phyloP scores from a whole-genome alignment of 2,113 vertebrate genomes.

The Hemiprocne comata region DNA sequence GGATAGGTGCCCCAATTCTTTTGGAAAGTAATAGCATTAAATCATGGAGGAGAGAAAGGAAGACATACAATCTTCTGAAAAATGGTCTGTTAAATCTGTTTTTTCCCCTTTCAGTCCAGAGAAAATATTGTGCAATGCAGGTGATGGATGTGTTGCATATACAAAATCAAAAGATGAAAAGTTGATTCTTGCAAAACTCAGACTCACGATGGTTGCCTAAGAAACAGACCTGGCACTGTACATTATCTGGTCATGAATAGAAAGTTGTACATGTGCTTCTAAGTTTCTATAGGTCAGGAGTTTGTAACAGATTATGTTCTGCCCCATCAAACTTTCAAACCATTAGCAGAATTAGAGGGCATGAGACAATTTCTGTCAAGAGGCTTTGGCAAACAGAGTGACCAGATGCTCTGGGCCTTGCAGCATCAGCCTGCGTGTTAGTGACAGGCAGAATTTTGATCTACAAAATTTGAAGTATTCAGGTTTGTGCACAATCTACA shows the following conservation, averaged over 20 bases:
- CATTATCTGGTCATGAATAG: neutral
- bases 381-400: neutral
- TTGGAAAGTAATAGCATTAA: neutral
- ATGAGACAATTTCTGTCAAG: neutral
- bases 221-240: neutral
- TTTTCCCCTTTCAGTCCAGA: neutral
- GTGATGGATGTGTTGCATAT: neutral
- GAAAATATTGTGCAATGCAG: neutral
- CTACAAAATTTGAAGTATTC: neutral
- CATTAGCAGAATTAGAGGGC: accelerated
- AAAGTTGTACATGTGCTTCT: neutral
- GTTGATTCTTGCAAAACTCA: neutral
- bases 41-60: neutral
- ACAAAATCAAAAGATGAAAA: neutral
- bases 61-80: neutral
- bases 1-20: neutral
- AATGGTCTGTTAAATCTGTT: neutral
- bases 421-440: neutral
- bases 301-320: neutral
- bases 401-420: neutral
- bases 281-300: neutral
- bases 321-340: neutral
- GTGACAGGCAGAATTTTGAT: neutral
- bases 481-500: accelerated
- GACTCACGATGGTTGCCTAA: accelerated